Percentiles rank a stretch among this genome's conserved stretches.
phyloP scores from a whole-genome alignment of 2,113 vertebrate species.

The Hucho hucho region DNA sequence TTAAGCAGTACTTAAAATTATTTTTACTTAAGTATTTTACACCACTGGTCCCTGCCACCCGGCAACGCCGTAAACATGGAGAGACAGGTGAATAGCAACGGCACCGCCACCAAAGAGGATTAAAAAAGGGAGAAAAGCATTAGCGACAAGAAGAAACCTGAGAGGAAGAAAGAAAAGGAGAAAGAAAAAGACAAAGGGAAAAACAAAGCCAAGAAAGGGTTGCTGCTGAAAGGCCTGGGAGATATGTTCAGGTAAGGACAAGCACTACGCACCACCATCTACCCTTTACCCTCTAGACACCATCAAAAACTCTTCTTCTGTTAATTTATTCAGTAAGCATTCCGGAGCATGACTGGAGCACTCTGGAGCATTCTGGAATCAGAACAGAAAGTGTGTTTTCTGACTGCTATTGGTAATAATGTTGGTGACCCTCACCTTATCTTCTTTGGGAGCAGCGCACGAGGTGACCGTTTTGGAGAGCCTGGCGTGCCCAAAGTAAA shows the following conservation, averaged over 20 bases:
- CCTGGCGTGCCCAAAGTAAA: too few species aligned
- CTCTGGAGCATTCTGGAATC: constrained; percentile 41
- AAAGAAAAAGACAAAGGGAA: constrained; percentile 82
- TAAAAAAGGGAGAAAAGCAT: constrained; percentile 71
- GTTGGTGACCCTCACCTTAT: constrained; percentile 60
- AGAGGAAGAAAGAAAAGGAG: constrained; percentile 43
- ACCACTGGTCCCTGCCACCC: constrained; percentile 78
- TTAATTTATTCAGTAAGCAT: constrained; percentile 46
- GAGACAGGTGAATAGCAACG: constrained; percentile 74
- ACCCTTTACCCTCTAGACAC: constrained; percentile 15
- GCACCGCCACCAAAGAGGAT: constrained; percentile 77
- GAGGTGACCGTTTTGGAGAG: too few species aligned
- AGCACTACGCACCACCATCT: too few species aligned
- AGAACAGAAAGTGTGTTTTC: constrained; percentile 15
- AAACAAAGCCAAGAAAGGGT: constrained; percentile 90
- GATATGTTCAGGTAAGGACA: constrained; percentile 95
- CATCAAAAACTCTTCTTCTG: constrained; percentile 18
- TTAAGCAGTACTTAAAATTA: too few species aligned
- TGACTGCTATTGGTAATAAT: constrained; percentile 39
- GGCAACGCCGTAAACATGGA: constrained; percentile 49
- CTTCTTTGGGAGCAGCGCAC: too few species aligned
- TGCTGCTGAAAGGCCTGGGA: constrained; percentile 93
- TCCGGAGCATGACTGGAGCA: constrained; percentile 16
- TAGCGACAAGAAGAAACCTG: constrained; percentile 85
- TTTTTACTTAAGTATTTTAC: constrained; percentile 72